Evolutionary conservation across 1,140 invertebrate species (phyloP), one percentile per base, ranked within the genome.

Genomic region (Drosophila repleta): DNA sequence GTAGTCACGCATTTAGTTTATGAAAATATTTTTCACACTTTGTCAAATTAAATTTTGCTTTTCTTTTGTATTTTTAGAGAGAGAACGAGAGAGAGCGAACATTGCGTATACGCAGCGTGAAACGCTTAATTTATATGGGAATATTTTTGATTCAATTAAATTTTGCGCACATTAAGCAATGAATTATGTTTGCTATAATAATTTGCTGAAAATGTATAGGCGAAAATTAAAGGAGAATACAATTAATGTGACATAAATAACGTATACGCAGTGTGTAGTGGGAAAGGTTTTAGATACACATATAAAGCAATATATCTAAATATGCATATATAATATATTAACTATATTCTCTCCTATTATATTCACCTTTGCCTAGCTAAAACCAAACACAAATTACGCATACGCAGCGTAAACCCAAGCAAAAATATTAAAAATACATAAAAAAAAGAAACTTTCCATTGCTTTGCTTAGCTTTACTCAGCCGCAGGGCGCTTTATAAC

Each of bases 21-120:
- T 87, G 78, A 87, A 87, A 88, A 87, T 82, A 79, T 82, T 82
- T 85, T 88, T 87, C 82, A 87, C 83, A 87, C 82, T 87, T 87
- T 85, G 82, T 82, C 67, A 70, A 51, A 67, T 46, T 45, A 46
- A 10, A 45, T 45, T 48, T 43, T 55, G 55, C 56, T 65, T 75
- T 68, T 67, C 39, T 43, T 57, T 57, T 29, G 43, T 63, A 65
- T 72, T 58, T 6, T 35, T 20, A 57, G 39, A 57, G n/a, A n/a
- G n/a, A n/a, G n/a, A n/a, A n/a, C n/a, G n/a, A n/a, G n/a, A n/a
- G n/a, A n/a, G n/a, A n/a, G 52, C 35, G 65, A 43, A 55, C 8
- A 57, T 70, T 53, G 15, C 60, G 62, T 21, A 71, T 71, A 71
- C 68, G 62, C 68, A 18, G 29, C 53, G 53, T 60, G 17, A 29